Evolutionary conservation across 1,140 invertebrate species (phyloP), one percentile per base, ranked within the genome.

Genomic region (Physella acuta): DNA sequence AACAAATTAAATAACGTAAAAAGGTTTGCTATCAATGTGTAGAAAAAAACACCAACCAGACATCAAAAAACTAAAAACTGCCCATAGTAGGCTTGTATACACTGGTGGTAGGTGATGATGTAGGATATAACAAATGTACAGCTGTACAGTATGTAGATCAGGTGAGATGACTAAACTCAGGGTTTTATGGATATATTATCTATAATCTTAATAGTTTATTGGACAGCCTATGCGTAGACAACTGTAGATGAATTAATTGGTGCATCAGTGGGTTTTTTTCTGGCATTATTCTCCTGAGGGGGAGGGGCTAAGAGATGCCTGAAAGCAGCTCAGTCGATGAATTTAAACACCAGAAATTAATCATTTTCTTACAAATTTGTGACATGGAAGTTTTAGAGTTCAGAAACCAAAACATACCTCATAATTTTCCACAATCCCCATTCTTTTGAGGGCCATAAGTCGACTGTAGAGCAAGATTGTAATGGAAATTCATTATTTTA

Each of bases 401-500:
- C 26, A 30, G 17, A 60, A 14, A 4, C 11, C 33, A 17, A 60
- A 60, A 60, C 63, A 20, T 75, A 87, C 85, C 81, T 99, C 96
- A 87, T 99, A 99, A 84, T 99, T 95, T 72, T 98, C 89, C 2
- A 99, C 97, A 78, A 99, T 98, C 52, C 97, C 97, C 98, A 99
- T 99, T 75, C 95, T 87, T 83, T 99, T 96, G 56, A 99, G 85
- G 0, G 97, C 97, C 96, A 99, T 99, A 2, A 99, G 86, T 33
- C 98, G 94, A 88, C 96, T 97, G 79, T 75, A 85, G 84, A 37
- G 67, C 74, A 72, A 65, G 63, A 72, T 69, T 63, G 58, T 30
- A 49, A 64, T 39, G 33, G 30, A 53, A 24, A 55, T 58, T 3
- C 37, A 37, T 37, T 24, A 53, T 64, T 30, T 70, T 16, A n/a